These are phyloP conservation scores for Centrocercus urophasianus DNA, from an alignment of 2,113 vertebrate species.

Conservation along the genomic window DNA sequence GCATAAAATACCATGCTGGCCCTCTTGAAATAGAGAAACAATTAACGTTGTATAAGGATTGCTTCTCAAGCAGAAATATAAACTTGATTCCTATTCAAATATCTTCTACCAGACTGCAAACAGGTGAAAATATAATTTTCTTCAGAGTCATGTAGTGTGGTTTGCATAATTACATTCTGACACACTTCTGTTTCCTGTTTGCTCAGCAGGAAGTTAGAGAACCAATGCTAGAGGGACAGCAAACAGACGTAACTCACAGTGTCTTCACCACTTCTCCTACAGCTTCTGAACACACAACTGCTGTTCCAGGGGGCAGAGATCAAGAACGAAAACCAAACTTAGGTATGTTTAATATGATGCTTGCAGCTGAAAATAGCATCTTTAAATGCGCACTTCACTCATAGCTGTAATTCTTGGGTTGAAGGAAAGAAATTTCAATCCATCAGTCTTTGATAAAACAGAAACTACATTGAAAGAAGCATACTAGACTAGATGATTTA, in stretches of 20 bases:
- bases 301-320: neutral
- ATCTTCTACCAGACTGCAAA: neutral
- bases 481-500: neutral
- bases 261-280: conserved; percentile 47
- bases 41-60: neutral
- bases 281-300: neutral
- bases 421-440: neutral
- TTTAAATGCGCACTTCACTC: neutral
- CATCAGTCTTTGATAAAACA: neutral
- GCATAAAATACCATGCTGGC: neutral
- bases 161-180: conserved; percentile 66
- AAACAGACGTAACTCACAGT: conserved; percentile 49
- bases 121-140: neutral
- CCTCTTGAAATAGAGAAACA: neutral
- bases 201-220: conserved; percentile 87
- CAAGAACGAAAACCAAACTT: conserved; percentile 60
- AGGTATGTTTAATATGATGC: conserved; percentile 71
- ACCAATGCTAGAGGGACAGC: conserved; percentile 74
- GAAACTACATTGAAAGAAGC: neutral
- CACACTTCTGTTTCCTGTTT: conserved; percentile 90
- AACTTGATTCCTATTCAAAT: neutral
- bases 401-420: neutral
- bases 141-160: conserved; percentile 18
- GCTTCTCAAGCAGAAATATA: neutral
- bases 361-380: neutral